These are phyloP conservation scores for Telenomus remus DNA, from an alignment of 1,140 invertebrate species.

Conservation along the genomic window DNA sequence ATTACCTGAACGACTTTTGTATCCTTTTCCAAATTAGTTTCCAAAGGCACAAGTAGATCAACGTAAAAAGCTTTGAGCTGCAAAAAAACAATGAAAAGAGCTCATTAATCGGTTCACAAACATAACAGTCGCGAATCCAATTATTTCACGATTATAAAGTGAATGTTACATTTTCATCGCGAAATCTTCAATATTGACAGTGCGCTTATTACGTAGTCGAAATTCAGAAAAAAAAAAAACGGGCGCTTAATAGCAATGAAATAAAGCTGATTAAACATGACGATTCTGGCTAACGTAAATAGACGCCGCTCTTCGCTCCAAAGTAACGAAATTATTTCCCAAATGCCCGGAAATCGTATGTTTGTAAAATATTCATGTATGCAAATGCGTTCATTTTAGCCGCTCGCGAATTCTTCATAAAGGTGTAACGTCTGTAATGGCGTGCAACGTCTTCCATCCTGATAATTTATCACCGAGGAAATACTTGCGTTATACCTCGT, in stretches of 20 bases:
- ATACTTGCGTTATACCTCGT: constrained; percentile 27
- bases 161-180: constrained; percentile 20
- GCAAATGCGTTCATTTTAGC: constrained; percentile 54
- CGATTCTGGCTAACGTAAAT: constrained; percentile 28
- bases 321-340: constrained; percentile 27
- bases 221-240: constrained; percentile 20
- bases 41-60: constrained; percentile 91
- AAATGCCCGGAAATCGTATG: constrained; percentile 21
- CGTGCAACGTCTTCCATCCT: constrained; percentile 24
- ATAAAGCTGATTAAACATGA: constrained; percentile 37
- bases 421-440: constrained; percentile 17
- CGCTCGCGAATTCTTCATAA: constrained; percentile 35
- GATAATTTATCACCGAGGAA: constrained; percentile 49
- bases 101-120: constrained; percentile 36
- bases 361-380: constrained; percentile 52
- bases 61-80: constrained; percentile 96
- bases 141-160: constrained; percentile 21
- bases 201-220: constrained; percentile 20
- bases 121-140: constrained; percentile 18
- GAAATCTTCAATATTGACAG: constrained; percentile 40
- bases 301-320: constrained; percentile 3
- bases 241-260: constrained; percentile 23
- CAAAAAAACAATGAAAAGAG: constrained; percentile 49
- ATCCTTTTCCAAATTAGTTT: constrained; percentile 94
- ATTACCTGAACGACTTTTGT: constrained; percentile 93